Conservation (phyloP, 2,888 invertebrate species). For the Drosophila ezoana region DNA sequence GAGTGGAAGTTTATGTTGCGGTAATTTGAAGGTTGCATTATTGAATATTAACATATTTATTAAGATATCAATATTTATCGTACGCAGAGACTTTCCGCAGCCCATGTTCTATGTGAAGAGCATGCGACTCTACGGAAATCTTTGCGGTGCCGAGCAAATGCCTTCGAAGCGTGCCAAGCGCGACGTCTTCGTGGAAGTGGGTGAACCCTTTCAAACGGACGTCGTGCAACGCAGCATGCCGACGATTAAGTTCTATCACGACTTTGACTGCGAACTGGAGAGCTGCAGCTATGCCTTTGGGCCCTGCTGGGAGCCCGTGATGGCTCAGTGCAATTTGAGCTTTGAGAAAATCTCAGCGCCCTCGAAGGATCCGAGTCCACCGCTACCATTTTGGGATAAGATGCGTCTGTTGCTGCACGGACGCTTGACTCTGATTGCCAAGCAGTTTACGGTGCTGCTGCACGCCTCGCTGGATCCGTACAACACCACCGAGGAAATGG, state of each 20-base stretch:
- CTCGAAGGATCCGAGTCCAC: conserved; percentile 96
- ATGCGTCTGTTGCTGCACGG: conserved; percentile 96
- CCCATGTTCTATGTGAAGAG: conserved; percentile 94
- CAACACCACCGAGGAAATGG: conserved; percentile 99
- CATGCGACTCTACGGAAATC: conserved; percentile 94
- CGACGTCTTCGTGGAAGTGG: conserved; percentile 88
- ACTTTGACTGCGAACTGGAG: conserved; percentile 96
- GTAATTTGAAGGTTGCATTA: conserved; percentile 43
- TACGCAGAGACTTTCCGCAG: conserved; percentile 94
- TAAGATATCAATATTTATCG: not conserved
- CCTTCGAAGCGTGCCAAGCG: conserved; percentile 88
- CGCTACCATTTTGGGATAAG: conserved; percentile 99
- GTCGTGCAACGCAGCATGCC: conserved; percentile 96
- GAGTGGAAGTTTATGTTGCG: conserved; percentile 94
- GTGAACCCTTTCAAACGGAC: conserved; percentile 93
- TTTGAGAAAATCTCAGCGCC: conserved; percentile 95
- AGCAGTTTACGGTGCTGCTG: conserved; percentile 94
- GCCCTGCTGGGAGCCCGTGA: conserved; percentile 98
- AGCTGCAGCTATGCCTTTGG: conserved; percentile 97
- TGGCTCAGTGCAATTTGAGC: conserved; percentile 86
- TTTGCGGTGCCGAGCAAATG: conserved; percentile 95
- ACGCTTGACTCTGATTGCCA: conserved; percentile 93
- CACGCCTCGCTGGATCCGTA: conserved; percentile 99
- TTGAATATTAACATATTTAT: too few relatives aligned
- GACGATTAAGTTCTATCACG: conserved; percentile 98